Evolutionary conservation across 92 coral and sea anemone genomes (phyloP), one percentile per base, ranked within the genome.

Genomic region (Parazoanthus atlanticus): DNA sequence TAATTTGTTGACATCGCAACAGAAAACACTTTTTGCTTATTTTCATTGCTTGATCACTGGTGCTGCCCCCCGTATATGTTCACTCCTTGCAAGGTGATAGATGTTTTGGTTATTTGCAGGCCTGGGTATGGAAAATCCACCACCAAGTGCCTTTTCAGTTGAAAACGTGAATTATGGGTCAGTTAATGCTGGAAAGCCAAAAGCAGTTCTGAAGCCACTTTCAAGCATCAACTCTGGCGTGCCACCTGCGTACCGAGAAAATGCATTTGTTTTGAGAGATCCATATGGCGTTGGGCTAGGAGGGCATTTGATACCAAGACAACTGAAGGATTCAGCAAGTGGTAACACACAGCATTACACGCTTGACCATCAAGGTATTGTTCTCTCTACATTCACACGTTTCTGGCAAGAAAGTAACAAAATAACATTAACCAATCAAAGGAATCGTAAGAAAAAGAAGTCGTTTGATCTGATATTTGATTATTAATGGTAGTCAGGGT

Each of bases 241-340:
- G 8, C 43, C 40, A 73, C 38, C 77, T 34, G 23, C 21, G 4
- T 21, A 73, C 8, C 40, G 5, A 9, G 25, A 28, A 73, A 73
- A 28, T 73, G 77, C 77, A 73, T 28, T 73, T 73, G 77, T 73
- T 73, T 73, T 30, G 38, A 73, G 77, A 73, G 77, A 73, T 29
- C 77, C 77, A 73, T 32, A 15, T 73, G 38, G 38, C 7, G 38
- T 73, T 30, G 77, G 77, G 41, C 23, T 32, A 2, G 77, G 40
- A 29, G 77, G 38, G 40, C 43, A 73, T 16, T 73, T 73, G 77
- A 5, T 73, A 19, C 77, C 77, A 73, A 73, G 38, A 32, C 38
- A 32, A 32, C 40, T 1, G 5, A 19, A 73, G 21, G 40, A 13
- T 34, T 32, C 77, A 9, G 34, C 40, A 11, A 2, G 77, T 30